A percentile compares a stretch with the other conserved stretches of the same genome.
Evolutionary conservation across 2,888 invertebrate species (phyloP).

Genomic region (Brachyptera putata): DNA sequence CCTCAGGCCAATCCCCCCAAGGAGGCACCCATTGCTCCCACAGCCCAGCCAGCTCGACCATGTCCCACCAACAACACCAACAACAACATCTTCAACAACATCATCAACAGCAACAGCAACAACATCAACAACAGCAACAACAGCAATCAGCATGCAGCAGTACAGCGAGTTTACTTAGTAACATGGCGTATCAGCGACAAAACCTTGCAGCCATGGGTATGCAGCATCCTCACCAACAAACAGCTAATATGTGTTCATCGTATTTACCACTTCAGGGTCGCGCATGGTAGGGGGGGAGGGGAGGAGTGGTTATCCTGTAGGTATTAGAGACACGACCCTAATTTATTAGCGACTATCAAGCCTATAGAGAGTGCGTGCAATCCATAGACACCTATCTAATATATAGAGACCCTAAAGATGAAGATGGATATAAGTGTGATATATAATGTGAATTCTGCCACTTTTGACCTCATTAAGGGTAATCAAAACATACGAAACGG

Average conservation of each 20-base stretch:
- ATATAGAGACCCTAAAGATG: too few species aligned
- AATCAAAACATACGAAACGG: too few species aligned
- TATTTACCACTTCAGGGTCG: constrained; percentile 79
- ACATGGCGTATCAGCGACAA: constrained; percentile 51
- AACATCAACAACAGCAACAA: constrained; percentile 44
- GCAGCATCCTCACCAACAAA: constrained; percentile 60
- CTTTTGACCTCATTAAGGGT: too few species aligned
- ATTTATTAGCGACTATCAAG: too few species aligned
- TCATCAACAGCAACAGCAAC: constrained; percentile 50
- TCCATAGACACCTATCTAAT: too few species aligned
- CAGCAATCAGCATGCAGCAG: constrained; percentile 45
- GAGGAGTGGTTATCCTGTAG: too few species aligned
- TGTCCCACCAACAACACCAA: constrained; percentile 43
- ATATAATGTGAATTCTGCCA: too few species aligned
- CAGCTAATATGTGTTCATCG: constrained; percentile 57
- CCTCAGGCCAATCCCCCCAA: constrained; percentile 38
- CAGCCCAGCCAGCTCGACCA: constrained; percentile 36
- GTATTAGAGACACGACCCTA: too few species aligned
- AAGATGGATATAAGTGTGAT: too few species aligned
- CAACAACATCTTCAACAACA: constrained; percentile 50
- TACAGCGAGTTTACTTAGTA: constrained; percentile 46
- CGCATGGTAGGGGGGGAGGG: constrained; percentile 82
- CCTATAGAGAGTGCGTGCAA: too few species aligned
- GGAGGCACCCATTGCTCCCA: constrained; percentile 35
- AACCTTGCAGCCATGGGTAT: constrained; percentile 40